phyloP scores from a whole-genome alignment of 2,113 vertebrate species.

The Oncorhynchus kisutch region DNA sequence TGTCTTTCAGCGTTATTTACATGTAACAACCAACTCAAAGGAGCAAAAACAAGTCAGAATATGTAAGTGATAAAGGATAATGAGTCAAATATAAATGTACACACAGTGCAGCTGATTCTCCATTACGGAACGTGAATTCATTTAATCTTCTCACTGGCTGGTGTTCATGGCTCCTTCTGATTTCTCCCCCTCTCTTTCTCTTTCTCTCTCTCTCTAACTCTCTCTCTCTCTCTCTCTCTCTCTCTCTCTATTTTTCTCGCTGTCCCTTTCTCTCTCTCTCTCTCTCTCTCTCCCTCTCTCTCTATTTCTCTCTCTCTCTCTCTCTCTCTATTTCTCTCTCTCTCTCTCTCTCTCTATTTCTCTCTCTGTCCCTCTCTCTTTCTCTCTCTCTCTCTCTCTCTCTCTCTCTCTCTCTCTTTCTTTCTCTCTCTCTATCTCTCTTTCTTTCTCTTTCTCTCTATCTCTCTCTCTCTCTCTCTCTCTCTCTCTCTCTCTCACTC shows the following conservation, averaged over 20 bases:
- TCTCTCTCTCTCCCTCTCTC: neutral
- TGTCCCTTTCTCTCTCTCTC: too few relatives aligned
- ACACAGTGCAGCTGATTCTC: conserved; percentile 56
- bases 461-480: neutral
- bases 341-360: neutral
- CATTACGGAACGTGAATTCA: conserved; percentile 63
- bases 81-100: too few relatives aligned
- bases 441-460: neutral
- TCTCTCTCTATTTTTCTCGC: too few relatives aligned
- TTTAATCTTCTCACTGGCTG: conserved; percentile 73
- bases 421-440: neutral
- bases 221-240: too few relatives aligned
- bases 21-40: conserved; percentile 50
- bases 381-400: neutral
- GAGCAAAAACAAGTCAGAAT: conserved; percentile 46
- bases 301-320: neutral
- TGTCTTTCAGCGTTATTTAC: conserved; percentile 45
- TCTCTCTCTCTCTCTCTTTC: neutral
- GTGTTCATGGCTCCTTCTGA: conserved; percentile 65
- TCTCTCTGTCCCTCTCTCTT: neutral
- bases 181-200: conserved; percentile 30
- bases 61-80: conserved; percentile 50
- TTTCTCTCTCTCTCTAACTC: conserved; percentile 31
- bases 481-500: neutral
- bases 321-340: conserved; percentile 8